Base-by-base conservation (phyloP, 2,888 invertebrate species). In the Danaus chrysippus region DNA sequence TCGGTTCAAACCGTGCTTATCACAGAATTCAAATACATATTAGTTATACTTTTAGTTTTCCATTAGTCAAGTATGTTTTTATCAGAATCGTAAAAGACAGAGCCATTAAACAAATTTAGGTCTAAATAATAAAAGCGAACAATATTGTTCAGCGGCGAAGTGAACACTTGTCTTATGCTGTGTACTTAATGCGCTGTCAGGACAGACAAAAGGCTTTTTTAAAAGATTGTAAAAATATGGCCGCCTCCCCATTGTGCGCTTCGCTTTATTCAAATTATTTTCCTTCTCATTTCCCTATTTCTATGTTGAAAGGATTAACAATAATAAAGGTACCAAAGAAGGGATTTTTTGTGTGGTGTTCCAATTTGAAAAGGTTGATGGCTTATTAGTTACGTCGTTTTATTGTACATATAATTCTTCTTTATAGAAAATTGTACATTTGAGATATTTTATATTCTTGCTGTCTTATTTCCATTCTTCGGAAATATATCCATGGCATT, bases 261-360 rank as follows among this genome's bases (percentile, higher is more conserved):
- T 67, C 70, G 74, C 77, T 84, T 83, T 83, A 81, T 87, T 84
- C 83, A 78, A 75, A 79, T 72, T 80, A 77, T 82, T 85, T 85
- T 82, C 81, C 82, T 84, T 82, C 80, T 80, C 83, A 85, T 86
- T 87, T 86, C 84, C 83, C 82, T 81, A 84, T 86, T 87, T 86
- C 84, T 84, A 78, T 81, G 81, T 79, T 81, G 82, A 82, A 86
- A 87, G 86, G 87, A 87, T 87, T 86, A 84, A 87, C 84, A 86
- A 85, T 84, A 79, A 82, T 77, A 80, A 83, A 84, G 84, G 85
- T 86, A 76, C 72, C 71, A 55, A 61, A 65, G 65, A 59, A 61
- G 55, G 55, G 59, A 55, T 58, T 63, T 42, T 44, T 17, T 58
- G 42, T 42, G 15, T 49, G 52, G 42, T 56, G 41, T 59, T 53